These are phyloP conservation scores for Danio choprae DNA, from an alignment of 2,797 vertebrate species.

Conservation along the genomic window DNA sequence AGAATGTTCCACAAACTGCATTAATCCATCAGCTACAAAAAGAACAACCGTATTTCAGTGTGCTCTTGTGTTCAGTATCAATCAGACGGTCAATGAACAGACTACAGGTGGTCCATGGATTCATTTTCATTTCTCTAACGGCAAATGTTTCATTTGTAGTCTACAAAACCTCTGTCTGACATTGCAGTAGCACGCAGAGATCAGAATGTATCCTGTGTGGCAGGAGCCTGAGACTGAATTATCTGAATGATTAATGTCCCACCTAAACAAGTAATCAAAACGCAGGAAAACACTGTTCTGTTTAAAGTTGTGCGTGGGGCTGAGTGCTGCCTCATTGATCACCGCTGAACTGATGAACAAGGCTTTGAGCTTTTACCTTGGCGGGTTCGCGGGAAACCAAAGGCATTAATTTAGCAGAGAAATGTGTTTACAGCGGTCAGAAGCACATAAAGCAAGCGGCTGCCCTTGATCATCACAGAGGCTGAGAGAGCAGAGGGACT, in stretches of 20 bases:
- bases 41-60: neutral
- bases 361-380: slow-evolving; percentile 10
- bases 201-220: slow-evolving; percentile 1
- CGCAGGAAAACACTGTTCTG: slow-evolving; percentile 12
- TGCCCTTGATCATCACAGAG: slow-evolving; percentile 72
- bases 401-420: slow-evolving; percentile 20
- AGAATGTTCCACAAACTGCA: neutral
- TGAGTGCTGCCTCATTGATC: slow-evolving; percentile 32
- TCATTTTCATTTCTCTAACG: neutral
- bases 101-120: neutral
- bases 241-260: slow-evolving; percentile 34
- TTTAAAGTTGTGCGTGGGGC: slow-evolving; percentile 2
- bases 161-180: neutral
- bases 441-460: slow-evolving; percentile 47
- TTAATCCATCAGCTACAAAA: neutral
- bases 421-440: slow-evolving; percentile 41
- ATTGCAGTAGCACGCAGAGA: slow-evolving; percentile 13
- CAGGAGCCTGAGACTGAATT: slow-evolving; percentile 1
- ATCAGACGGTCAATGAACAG: neutral
- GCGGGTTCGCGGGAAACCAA: neutral
- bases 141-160: slow-evolving; percentile 19
- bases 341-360: slow-evolving; percentile 23
- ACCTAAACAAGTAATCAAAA: slow-evolving; percentile 29
- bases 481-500: slow-evolving; percentile 68
- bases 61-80: neutral